These are phyloP conservation scores for Orthosia gracilis DNA, from an alignment of 2,888 invertebrate species.

Conservation along the genomic window DNA sequence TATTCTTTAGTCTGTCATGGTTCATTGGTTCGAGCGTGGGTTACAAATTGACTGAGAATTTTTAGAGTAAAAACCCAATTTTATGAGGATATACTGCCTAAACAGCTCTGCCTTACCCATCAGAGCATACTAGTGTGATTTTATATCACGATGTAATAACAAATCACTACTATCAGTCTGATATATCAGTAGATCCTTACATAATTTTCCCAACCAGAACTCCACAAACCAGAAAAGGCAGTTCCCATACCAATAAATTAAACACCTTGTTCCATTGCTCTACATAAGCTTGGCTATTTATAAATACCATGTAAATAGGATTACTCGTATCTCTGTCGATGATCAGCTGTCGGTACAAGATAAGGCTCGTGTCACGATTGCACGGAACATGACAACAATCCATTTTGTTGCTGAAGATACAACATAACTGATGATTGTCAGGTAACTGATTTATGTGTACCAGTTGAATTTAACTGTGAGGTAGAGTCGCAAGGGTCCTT, in stretches of 20 bases:
- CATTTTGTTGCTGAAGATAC: conserved; percentile 16
- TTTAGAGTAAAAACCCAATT: no score
- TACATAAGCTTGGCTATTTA: conserved; percentile 36
- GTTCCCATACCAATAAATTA: conserved; percentile 34
- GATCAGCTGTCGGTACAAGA: conserved; percentile 47
- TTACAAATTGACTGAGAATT: neutral
- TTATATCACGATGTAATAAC: neutral
- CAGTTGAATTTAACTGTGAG: neutral
- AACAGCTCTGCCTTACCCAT: neutral
- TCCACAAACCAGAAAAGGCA: conserved; percentile 11
- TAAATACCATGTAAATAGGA: conserved; percentile 55
- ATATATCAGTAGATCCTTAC: neutral
- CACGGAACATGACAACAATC: conserved; percentile 33
- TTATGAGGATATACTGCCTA: neutral
- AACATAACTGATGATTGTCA: conserved; percentile 27
- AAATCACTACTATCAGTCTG: conserved; percentile 2
- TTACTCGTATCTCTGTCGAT: conserved; percentile 47
- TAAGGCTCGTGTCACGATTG: conserved; percentile 46
- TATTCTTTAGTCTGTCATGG: neutral
- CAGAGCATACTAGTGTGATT: neutral
- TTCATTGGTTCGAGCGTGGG: neutral
- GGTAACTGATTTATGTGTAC: neutral
- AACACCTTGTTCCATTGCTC: conserved; percentile 15
- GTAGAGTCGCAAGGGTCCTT: neutral
- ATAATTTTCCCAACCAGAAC: conserved; percentile 13